A percentile compares a stretch with the other conserved stretches of the same genome.
phyloP scores from a whole-genome alignment of 2,113 vertebrate genomes.

The Triplophysa dalaica region DNA sequence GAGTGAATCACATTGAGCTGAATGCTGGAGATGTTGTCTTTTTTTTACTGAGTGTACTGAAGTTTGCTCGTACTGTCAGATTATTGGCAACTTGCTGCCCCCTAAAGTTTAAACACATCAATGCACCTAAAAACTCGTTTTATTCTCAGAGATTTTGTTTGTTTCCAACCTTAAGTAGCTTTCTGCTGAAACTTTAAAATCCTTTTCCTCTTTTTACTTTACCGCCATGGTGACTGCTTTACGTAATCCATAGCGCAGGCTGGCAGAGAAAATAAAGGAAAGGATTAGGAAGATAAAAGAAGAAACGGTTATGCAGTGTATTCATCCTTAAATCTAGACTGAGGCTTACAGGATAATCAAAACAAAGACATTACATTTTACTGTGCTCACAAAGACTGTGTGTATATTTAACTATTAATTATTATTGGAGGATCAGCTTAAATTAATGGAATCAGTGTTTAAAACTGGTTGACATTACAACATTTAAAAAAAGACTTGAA shows the following conservation, averaged over 20 bases:
- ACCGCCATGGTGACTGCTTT: slow-evolving; percentile 62
- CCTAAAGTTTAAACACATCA: background rate
- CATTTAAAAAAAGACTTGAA: background rate
- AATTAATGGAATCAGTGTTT: background rate
- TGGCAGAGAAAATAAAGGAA: slow-evolving; percentile 56
- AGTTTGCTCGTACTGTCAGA: background rate
- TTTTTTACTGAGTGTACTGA: background rate
- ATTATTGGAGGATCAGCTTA: background rate
- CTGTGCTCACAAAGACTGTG: slow-evolving; percentile 55
- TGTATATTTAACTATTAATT: slow-evolving; percentile 5
- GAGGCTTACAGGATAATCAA: slow-evolving; percentile 13
- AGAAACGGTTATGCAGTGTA: slow-evolving; percentile 30
- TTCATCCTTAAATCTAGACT: slow-evolving; percentile 22
- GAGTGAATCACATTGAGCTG: background rate
- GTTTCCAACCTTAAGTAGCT: slow-evolving; percentile 47
- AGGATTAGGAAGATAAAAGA: slow-evolving; percentile 53
- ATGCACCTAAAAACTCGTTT: background rate
- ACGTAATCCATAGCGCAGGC: slow-evolving; percentile 57
- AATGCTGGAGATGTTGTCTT: background rate
- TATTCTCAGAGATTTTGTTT: slow-evolving; percentile 9
- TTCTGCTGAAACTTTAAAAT: slow-evolving; percentile 54
- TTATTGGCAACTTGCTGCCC: slow-evolving; percentile 4
- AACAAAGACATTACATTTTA: slow-evolving; percentile 9
- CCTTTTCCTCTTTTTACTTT: slow-evolving; percentile 62
- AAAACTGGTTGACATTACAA: background rate